Evolutionary conservation across 2,113 vertebrate genomes (phyloP).

Genomic region (Bettongia penicillata): DNA sequence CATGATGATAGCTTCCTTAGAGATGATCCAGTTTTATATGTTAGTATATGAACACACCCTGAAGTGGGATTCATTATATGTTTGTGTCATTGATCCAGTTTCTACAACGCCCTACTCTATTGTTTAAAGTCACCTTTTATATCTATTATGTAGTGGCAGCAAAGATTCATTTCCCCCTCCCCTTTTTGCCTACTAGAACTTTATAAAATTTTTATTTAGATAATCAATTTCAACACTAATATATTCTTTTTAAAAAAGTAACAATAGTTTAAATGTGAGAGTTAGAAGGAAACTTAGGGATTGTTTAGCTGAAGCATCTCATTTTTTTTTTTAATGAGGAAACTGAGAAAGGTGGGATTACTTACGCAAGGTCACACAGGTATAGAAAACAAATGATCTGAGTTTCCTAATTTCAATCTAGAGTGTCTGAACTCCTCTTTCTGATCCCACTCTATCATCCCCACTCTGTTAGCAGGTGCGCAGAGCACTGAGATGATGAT

Average conservation of each 20-base stretch:
- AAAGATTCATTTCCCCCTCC: background rate
- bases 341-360: background rate
- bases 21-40: background rate
- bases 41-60: slow-evolving; percentile 24
- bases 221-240: no score
- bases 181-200: background rate
- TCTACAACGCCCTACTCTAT: background rate
- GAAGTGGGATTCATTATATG: background rate
- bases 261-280: background rate
- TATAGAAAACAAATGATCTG: background rate
- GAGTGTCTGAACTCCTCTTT: background rate
- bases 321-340: background rate
- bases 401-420: background rate
- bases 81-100: background rate
- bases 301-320: background rate
- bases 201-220: background rate
- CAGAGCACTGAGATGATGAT: background rate
- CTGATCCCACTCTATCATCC: background rate
- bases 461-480: background rate
- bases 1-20: background rate
- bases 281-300: background rate
- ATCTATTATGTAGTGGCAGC: background rate
- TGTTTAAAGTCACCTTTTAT: background rate
- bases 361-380: background rate
- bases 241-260: background rate